Evolutionary conservation across 2,113 vertebrate species (phyloP), one percentile per base, ranked within the genome.

Genomic region (Todiramphus saurophagus): DNA sequence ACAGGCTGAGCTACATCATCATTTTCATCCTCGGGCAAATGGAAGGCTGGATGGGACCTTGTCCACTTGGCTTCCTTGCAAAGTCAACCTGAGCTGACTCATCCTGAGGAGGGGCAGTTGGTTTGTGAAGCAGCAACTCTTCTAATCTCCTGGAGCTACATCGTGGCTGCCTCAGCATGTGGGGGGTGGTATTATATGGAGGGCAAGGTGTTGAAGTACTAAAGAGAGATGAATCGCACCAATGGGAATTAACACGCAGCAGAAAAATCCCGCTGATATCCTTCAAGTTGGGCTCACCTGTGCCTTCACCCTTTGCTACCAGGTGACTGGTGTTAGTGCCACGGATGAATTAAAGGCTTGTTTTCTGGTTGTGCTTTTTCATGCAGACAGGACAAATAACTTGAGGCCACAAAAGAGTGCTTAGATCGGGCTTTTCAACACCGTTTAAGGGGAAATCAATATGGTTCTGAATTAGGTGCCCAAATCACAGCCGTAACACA

Each of bases 301-400:
- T 81, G 51, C 50, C 66, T 77, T 66, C 2, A 5, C 24, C 46
- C 21, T 68, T 27, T 50, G 33, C 44, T 81, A 77, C 51, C 89
- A 68, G 69, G 86, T 64, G 77, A 55, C 64, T 2, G 4, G 56
- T 64, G 73, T 73, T 84, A 87, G 77, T 39, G 63, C 41, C 3
- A 1, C 0, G 1, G 48, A 53, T 95, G 87, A 96, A 78, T 89
- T 93, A 94, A 51, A 82, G 77, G 53, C 58, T 93, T 89, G 73
- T 93, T 87, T 96, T 95, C 33, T 24, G 27, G 77, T 64, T 48
- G 66, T 91, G 93, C 51, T 95, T 95, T 82, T 94, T 94, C 93
- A 84, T 64, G 83, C 77, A 91, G 87, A 81, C 95, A 96, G 89
- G 62, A 92, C 70, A 91, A 96, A 93, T 90, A 83, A 89, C 80